Evolutionary conservation across 2,113 vertebrate species (phyloP), one percentile per base, ranked within the genome.

Genomic region (Romanogobio albipinnatus): DNA sequence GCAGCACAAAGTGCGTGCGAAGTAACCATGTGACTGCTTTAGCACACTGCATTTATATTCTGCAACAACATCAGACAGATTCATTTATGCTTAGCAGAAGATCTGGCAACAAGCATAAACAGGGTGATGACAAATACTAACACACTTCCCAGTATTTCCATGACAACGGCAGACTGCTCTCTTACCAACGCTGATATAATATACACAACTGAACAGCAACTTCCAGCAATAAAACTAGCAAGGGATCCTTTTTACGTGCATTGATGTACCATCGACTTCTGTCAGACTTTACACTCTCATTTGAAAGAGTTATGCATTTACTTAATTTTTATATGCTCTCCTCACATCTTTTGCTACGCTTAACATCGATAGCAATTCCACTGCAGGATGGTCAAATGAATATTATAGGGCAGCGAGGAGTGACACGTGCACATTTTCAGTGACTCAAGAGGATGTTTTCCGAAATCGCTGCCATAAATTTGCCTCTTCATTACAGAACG

Each of bases 401-500:
- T 79, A 56, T 77, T 29, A 24, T 33, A 66, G 33, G 29, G 4
- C 43, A 19, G 61, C 9, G 15, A 62, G 58, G 71, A 56, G 79
- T 62, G 24, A 82, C 51, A 58, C 45, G n/a, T 76, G 81, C n/a
- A 81, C 49, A 45, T 85, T 83, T 64, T 71, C 62, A 71, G 19
- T 47, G n/a, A 59, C 80, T 83, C 73, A 8, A n/a, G 19, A 76
- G 59, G 71, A 87, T 29, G 8, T 61, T 58, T 58, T 81, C 56
- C 24, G 71, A 70, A 84, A 79, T 53, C 14, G 26, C 76, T 14
- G 49, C 39, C 59, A 58, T 85, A 82, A 79, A 84, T 45, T 82
- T 29, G 53, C 64, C 43, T 88, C 56, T 84, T 76, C 61, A 87
- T 78, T 86, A 76, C 73, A 14, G 51, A 36, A 80, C 8, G 15